Evolutionary conservation across 2,797 vertebrate genomes (phyloP), one percentile per base, ranked within the genome.

Genomic region (Dendrocincla tyrannina): DNA sequence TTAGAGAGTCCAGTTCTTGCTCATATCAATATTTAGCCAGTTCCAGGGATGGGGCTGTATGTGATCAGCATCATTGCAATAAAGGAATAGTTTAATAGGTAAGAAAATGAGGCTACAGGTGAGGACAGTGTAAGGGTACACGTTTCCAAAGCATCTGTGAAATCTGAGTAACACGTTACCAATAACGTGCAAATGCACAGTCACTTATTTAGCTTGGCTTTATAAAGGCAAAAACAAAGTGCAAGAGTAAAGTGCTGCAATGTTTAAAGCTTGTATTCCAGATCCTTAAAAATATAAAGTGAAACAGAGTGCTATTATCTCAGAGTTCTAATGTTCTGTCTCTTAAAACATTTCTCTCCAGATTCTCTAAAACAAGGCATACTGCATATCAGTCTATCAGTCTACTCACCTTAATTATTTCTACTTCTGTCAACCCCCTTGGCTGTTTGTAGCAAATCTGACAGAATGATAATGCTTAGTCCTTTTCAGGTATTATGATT

Each of bases 141-240:
- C 0, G 0, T 9, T 52, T 84, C 42, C 41, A 50, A 35, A 53
- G 53, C 1, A 1, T 12, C 62, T 32, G 35, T n/a, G 86, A 20
- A 60, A 53, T 22, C 8, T 7, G 33, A 67, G 55, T 24, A 44
- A 28, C 18, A 11, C 3, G 0, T 85, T 63, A n/a, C 46, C n/a
- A 20, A 2, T 4, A 33, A 23, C 1, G 8, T 49, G 55, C 25
- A 24, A 30, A n/a, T 11, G n/a, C 69, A 42, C 13, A n/a, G 18
- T 7, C 33, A 52, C 33, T 60, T 56, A 28, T 18, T 66, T n/a
- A 47, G 56, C 39, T 9, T 10, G 28, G 23, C 47, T 62, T 78
- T 47, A 28, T 53, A 74, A 81, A 62, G 44, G 42, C 52, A 46
- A 68, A 89, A 74, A 8, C 13, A 53, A 73, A 67, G 50, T 17